Percentiles rank a stretch among this genome's conserved stretches.
Evolutionary conservation across 2,113 vertebrate genomes (phyloP).

Genomic region (Arvicanthis niloticus): DNA sequence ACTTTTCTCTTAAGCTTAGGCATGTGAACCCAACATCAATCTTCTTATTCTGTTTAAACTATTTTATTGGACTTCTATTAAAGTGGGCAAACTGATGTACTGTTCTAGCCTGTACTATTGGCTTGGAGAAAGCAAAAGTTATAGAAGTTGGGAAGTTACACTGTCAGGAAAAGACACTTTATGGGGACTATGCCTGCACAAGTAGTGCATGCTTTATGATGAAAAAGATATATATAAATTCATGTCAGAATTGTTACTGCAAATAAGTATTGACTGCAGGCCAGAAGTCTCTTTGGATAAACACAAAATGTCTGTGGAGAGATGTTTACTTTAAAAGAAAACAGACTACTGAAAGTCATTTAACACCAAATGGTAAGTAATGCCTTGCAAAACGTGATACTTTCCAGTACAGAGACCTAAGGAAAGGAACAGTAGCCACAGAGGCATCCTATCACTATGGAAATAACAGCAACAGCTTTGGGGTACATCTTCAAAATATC

Average conservation of each 20-base stretch:
- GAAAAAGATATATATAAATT: not conserved
- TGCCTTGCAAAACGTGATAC: not conserved
- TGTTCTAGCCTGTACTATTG: not conserved
- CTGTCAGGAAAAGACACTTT: not conserved
- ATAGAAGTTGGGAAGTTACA: not conserved
- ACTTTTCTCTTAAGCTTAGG: not conserved
- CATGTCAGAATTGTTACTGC: not conserved
- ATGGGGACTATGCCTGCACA: not conserved
- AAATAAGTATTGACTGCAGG: not conserved
- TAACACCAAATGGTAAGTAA: not conserved
- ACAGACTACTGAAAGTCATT: not conserved
- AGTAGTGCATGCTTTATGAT: not conserved
- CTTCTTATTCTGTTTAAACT: not conserved
- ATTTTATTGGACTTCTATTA: not conserved
- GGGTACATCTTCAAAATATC: not conserved
- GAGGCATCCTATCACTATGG: not conserved
- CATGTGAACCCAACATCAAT: not conserved
- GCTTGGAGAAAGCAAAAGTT: not conserved
- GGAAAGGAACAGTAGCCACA: not conserved
- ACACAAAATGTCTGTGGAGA: not conserved
- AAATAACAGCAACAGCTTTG: not conserved
- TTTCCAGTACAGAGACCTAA: not conserved
- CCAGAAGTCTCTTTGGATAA: not conserved
- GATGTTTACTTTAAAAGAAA: slow-evolving; percentile 33
- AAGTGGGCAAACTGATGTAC: not conserved